Conservation (phyloP, 23 tunicate genomes). For the Trididemnum miniatum region DNA sequence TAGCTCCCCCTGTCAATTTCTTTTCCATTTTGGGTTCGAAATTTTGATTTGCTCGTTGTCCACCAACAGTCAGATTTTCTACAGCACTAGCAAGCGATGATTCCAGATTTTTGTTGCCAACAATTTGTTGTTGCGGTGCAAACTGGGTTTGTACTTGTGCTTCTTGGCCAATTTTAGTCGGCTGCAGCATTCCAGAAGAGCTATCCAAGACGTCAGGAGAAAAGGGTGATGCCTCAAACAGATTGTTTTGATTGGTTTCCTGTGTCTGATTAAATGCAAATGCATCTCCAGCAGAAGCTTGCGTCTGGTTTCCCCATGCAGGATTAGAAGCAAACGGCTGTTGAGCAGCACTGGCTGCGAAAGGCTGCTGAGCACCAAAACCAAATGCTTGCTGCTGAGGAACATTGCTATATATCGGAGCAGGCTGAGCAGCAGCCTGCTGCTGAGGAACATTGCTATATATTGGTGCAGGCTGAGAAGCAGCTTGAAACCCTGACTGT, state of each 20-base stretch:
- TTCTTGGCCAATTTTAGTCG: constrained; percentile 31
- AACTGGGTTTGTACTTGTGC: not conserved
- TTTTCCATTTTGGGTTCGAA: constrained; percentile 72
- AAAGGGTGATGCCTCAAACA: constrained; percentile 36
- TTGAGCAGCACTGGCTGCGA: not conserved
- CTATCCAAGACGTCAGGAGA: not conserved
- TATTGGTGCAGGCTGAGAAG: not conserved
- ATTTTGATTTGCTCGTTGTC: constrained; percentile 60
- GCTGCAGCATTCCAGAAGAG: constrained; percentile 46
- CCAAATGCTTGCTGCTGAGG: not conserved
- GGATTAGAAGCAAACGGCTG: not conserved
- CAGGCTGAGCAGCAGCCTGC: not conserved
- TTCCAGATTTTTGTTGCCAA: constrained; percentile 43
- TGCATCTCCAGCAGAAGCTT: not conserved
- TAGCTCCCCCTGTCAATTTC: constrained; percentile 67
- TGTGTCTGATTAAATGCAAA: constrained; percentile 18
- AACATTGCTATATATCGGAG: not conserved
- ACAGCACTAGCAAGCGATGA: constrained; percentile 73
- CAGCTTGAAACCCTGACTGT: not conserved
- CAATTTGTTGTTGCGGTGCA: not conserved
- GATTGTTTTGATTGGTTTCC: constrained; percentile 5
- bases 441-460: not conserved
- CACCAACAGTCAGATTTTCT: constrained; percentile 60
- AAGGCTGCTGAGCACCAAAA: not conserved
- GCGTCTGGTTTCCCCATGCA: constrained; percentile 9